phyloP scores from a whole-genome alignment of 2,888 invertebrate species.

The Acleris literana region DNA sequence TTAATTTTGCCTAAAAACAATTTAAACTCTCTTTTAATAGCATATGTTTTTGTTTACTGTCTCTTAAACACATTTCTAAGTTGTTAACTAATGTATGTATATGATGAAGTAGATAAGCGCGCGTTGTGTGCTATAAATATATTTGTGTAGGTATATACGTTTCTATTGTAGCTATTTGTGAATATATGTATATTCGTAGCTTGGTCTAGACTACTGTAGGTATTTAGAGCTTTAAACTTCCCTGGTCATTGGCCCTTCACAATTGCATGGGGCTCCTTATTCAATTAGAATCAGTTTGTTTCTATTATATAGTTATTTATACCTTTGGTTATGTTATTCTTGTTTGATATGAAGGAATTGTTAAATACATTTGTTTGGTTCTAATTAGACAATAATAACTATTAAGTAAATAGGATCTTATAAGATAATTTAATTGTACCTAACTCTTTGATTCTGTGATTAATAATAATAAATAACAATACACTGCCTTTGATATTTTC shows the following conservation, averaged over 20 bases:
- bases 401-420: background rate
- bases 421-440: background rate
- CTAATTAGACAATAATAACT: background rate
- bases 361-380: background rate
- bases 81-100: slow-evolving; percentile 40
- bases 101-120: slow-evolving; percentile 33
- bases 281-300: background rate
- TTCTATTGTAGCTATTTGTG: slow-evolving; percentile 27
- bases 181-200: slow-evolving; percentile 22
- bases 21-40: slow-evolving; percentile 51
- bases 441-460: background rate
- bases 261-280: slow-evolving; percentile 10
- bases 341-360: background rate
- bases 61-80: slow-evolving; percentile 45
- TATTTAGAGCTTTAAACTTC: slow-evolving; percentile 35
- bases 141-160: slow-evolving; percentile 20
- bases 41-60: slow-evolving; percentile 65
- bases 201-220: slow-evolving; percentile 35
- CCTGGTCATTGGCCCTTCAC: slow-evolving; percentile 35
- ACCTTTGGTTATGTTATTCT: background rate
- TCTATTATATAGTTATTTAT: background rate
- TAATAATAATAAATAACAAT: background rate
- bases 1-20: slow-evolving; percentile 59
- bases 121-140: slow-evolving; percentile 30
- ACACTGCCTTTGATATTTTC: background rate